Evolutionary conservation across 2,888 invertebrate genomes (phyloP).

Genomic region (Encarsia formosa): DNA sequence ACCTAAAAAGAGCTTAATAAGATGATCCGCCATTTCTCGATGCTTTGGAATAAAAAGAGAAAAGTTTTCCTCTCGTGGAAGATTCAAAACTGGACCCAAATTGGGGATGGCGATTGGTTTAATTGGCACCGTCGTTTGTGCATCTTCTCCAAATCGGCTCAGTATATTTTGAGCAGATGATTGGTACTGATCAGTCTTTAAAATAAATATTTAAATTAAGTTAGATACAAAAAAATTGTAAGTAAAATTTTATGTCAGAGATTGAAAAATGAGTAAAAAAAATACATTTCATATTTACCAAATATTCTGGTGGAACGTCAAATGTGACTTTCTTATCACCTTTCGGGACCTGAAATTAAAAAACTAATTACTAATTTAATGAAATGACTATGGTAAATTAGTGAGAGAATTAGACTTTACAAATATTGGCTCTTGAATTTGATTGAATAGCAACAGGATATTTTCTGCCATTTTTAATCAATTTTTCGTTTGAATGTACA

Average conservation of each 20-base stretch:
- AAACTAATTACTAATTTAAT: no score
- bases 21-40: not conserved
- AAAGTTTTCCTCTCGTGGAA: not conserved
- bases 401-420: no score
- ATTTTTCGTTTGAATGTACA: not conserved
- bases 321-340: conserved; percentile 61
- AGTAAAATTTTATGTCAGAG: conserved; percentile 22
- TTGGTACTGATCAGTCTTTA: not conserved
- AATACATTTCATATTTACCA: conserved; percentile 64
- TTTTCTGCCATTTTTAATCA: conserved; percentile 20
- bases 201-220: not conserved
- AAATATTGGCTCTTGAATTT: conserved; percentile 73
- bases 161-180: not conserved
- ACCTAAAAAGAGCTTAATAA: not conserved
- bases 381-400: no score
- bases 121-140: not conserved
- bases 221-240: not conserved
- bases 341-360: no score
- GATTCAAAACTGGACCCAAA: not conserved
- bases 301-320: conserved; percentile 61
- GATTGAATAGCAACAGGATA: conserved; percentile 63
- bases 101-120: not conserved
- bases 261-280: not conserved
- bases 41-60: not conserved
- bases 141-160: not conserved